Conservation (phyloP, 2,113 vertebrate species). For the Triplophysa tibetana region DNA sequence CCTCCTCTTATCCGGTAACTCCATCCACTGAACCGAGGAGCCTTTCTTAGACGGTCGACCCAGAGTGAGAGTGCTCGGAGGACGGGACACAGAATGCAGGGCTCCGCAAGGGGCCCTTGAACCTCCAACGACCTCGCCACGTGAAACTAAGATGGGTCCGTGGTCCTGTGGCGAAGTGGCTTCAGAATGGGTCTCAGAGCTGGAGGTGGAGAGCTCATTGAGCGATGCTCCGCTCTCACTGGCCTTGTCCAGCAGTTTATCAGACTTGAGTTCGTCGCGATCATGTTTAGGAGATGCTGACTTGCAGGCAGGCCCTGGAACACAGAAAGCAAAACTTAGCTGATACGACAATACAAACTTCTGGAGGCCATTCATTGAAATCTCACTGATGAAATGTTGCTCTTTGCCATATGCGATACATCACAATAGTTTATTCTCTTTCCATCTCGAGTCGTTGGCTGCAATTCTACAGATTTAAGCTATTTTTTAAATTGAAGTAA, state of each 20-base stretch:
- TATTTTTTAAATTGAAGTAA: too few relatives aligned
- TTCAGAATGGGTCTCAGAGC: conserved; percentile 87
- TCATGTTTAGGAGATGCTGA: conserved; percentile 79
- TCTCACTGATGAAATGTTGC: conserved; percentile 21
- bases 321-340: conserved; percentile 45
- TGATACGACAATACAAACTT: conserved; percentile 35
- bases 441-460: not conserved
- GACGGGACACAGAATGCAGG: conserved; percentile 74
- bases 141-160: conserved; percentile 37
- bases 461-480: not conserved
- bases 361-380: too few relatives aligned
- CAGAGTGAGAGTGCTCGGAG: conserved; percentile 83
- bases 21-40: conserved; percentile 81
- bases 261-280: conserved; percentile 76
- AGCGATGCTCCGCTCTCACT: conserved; percentile 88
- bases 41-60: conserved; percentile 85
- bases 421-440: conserved; percentile 1
- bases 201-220: conserved; percentile 86
- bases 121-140: conserved; percentile 52
- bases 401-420: conserved; percentile 4
- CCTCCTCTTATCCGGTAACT: conserved; percentile 82
- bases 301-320: conserved; percentile 79
- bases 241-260: conserved; percentile 82
- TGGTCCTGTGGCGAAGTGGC: conserved; percentile 82
- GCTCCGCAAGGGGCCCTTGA: conserved; percentile 57